Percentiles rank a stretch among this genome's conserved stretches.
Conservation (phyloP, 2,888 invertebrate genomes). For the Stratiomys singularior region DNA sequence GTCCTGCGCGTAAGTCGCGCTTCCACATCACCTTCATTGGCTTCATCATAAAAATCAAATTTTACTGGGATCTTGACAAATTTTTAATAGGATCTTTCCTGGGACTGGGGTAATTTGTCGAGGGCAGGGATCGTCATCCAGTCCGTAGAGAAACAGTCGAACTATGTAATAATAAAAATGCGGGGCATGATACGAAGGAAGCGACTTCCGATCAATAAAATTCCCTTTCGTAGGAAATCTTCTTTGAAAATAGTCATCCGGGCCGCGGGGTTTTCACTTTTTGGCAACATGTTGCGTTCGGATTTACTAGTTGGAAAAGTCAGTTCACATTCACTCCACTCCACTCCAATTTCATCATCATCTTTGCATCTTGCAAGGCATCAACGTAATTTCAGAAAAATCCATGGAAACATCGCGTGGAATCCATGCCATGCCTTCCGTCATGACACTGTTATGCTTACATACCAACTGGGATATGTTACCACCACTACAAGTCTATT, state of each 20-base stretch:
- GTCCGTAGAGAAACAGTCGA: background rate
- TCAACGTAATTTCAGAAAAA: too few relatives aligned
- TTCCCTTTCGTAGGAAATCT: slow-evolving; percentile 26
- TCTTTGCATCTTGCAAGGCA: too few relatives aligned
- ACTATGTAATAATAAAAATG: slow-evolving; percentile 19
- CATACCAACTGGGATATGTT: background rate
- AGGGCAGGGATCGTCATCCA: background rate
- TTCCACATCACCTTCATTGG: slow-evolving; percentile 22
- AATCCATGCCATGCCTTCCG: too few relatives aligned
- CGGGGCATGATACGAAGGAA: background rate
- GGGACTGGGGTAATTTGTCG: slow-evolving; percentile 21
- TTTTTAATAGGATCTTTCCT: slow-evolving; percentile 42
- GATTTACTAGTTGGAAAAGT: too few relatives aligned
- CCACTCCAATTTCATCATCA: too few relatives aligned
- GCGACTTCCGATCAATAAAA: slow-evolving; percentile 40
- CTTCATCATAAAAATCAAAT: slow-evolving; percentile 51
- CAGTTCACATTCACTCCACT: too few relatives aligned
- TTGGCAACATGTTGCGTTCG: too few relatives aligned
- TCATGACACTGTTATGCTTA: too few relatives aligned
- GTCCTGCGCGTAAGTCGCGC: slow-evolving; percentile 6
- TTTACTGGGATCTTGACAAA: slow-evolving; percentile 50
- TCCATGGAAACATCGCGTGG: too few relatives aligned
- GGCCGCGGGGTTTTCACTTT: background rate
- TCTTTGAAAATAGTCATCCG: background rate
- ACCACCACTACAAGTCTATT: too few relatives aligned